These are phyloP conservation scores for Rostratula benghalensis DNA, from an alignment of 2,113 vertebrate species.

Conservation along the genomic window DNA sequence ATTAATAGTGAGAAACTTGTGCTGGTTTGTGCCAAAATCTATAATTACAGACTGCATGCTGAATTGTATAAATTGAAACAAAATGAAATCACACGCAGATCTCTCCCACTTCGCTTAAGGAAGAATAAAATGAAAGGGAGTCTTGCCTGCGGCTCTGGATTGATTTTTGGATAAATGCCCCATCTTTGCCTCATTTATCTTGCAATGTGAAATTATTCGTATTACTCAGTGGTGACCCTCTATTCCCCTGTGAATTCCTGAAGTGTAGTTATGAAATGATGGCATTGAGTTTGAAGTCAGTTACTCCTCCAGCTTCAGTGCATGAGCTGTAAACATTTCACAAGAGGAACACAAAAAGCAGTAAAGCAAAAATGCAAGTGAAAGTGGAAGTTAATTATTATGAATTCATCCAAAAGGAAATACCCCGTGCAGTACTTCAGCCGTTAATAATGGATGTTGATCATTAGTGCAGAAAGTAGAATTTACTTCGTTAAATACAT, in stretches of 20 bases:
- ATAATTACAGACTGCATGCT: background rate
- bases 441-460: background rate
- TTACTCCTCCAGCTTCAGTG: background rate
- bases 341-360: background rate
- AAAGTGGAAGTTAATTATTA: background rate
- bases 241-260: background rate
- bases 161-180: conserved; percentile 52
- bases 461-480: background rate
- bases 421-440: background rate
- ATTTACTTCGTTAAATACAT: conserved; percentile 3
- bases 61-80: background rate
- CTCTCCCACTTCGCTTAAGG: conserved; percentile 3
- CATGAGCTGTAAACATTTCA: background rate
- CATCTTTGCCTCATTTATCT: conserved; percentile 32
- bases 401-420: background rate
- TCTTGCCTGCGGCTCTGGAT: background rate
- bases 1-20: background rate
- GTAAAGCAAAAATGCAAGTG: background rate
- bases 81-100: background rate
- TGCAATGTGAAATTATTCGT: conserved; percentile 30
- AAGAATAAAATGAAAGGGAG: background rate
- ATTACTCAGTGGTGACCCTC: background rate
- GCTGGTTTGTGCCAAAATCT: background rate
- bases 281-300: background rate
- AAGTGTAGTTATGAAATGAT: background rate